Conservation (phyloP, 1,140 invertebrate genomes). For the Drosophila leontia region DNA sequence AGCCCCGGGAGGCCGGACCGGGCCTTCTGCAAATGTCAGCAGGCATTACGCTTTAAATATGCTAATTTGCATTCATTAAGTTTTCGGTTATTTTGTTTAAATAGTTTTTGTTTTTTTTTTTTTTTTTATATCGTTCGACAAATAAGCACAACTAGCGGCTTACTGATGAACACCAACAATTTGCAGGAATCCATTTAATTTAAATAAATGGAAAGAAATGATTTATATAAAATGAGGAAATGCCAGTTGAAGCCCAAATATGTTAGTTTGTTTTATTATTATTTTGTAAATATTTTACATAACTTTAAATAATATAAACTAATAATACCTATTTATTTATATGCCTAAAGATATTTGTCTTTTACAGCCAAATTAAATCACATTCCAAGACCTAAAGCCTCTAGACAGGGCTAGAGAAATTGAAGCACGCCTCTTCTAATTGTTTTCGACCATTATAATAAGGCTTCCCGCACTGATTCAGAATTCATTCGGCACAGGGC, state of each 20-base stretch:
- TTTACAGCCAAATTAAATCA: not conserved
- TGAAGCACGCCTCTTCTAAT: not conserved
- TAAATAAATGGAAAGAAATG: not conserved
- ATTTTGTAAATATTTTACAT: not conserved
- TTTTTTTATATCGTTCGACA: not conserved
- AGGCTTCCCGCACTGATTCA: conserved; percentile 1
- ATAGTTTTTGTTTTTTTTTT: conserved; percentile 21
- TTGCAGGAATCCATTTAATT: not conserved
- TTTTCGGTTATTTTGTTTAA: conserved; percentile 52
- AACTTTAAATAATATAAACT: not conserved
- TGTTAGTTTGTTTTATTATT: not conserved
- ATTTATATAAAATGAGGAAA: too few species aligned
- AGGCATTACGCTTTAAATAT: conserved; percentile 78
- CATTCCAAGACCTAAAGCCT: not conserved
- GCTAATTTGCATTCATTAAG: conserved; percentile 72
- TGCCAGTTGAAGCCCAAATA: not conserved
- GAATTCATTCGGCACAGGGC: conserved; percentile 11
- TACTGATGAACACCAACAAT: conserved; percentile 9
- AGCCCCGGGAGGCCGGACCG: conserved; percentile 3
- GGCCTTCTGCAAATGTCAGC: conserved; percentile 67
- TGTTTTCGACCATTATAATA: conserved; percentile 22
- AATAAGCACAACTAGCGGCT: conserved; percentile 12
- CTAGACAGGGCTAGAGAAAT: not conserved
- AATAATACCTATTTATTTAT: not conserved
- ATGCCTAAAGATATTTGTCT: not conserved